Percentiles rank a stretch among this genome's conserved stretches.
Evolutionary conservation across 2,113 vertebrate species (phyloP).

Genomic region (zebrafish (Danio rerio)): GRCz12tu NC_133189.1:36173001-36173500

Average conservation of each 20-base stretch:
- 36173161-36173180: neutral
- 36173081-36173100: neutral
- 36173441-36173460: slow-evolving; percentile 37
- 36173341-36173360: neutral
- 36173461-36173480: slow-evolving; percentile 46
- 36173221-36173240: neutral
- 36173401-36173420: slow-evolving; percentile 9
- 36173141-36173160: neutral
- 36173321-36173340: neutral
- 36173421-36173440: slow-evolving; percentile 14
- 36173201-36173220: neutral
- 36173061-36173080: neutral
- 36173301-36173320: slow-evolving; percentile 12
- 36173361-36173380: slow-evolving; percentile 11
- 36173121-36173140: neutral
- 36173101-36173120: neutral
- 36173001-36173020: neutral
- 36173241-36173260: neutral
- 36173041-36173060: slow-evolving; percentile 8
- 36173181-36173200: neutral
- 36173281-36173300: neutral
- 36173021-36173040: slow-evolving; percentile 16
- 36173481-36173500: slow-evolving; percentile 13
- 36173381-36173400: neutral
- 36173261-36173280: neutral